These are phyloP conservation scores for Loris lydekkerianus DNA, from an alignment of 2,797 vertebrate genomes.

Conservation along the genomic window DNA sequence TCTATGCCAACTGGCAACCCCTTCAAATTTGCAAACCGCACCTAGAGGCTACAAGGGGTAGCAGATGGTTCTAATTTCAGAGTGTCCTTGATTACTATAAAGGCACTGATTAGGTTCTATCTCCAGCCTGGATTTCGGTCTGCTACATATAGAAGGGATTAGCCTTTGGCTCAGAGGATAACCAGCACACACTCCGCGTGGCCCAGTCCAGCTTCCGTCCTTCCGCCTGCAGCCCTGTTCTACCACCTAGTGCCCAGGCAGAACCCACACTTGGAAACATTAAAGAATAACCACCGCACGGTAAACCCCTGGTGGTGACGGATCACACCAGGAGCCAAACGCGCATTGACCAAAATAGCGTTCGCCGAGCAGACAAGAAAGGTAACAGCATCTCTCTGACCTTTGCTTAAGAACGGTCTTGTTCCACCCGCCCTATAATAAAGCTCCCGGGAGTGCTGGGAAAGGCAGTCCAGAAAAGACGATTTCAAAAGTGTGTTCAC, in stretches of 20 bases:
- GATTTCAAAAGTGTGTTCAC: background rate
- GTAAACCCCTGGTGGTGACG: background rate
- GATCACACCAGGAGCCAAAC: background rate
- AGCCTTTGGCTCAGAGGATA: conserved; percentile 17
- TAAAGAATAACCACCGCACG: background rate
- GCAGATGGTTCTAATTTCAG: conserved; percentile 30
- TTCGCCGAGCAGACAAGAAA: background rate
- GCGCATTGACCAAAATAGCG: background rate
- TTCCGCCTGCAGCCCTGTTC: background rate
- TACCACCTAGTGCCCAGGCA: background rate
- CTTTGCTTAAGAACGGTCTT: background rate
- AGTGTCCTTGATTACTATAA: background rate
- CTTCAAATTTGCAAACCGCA: conserved; percentile 35
- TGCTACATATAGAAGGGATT: conserved; percentile 64
- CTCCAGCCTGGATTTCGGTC: conserved; percentile 51
- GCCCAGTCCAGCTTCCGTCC: background rate
- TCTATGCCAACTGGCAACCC: background rate
- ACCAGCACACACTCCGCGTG: background rate
- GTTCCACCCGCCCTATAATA: background rate
- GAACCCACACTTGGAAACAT: background rate
- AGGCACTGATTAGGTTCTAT: conserved; percentile 20
- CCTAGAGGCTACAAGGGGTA: background rate
- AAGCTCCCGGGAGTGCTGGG: background rate
- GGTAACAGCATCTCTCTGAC: background rate
- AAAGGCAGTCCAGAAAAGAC: background rate